Evolutionary conservation across 2,888 invertebrate species (phyloP).

Genomic region (Branchipolynoe longqiensis): DNA sequence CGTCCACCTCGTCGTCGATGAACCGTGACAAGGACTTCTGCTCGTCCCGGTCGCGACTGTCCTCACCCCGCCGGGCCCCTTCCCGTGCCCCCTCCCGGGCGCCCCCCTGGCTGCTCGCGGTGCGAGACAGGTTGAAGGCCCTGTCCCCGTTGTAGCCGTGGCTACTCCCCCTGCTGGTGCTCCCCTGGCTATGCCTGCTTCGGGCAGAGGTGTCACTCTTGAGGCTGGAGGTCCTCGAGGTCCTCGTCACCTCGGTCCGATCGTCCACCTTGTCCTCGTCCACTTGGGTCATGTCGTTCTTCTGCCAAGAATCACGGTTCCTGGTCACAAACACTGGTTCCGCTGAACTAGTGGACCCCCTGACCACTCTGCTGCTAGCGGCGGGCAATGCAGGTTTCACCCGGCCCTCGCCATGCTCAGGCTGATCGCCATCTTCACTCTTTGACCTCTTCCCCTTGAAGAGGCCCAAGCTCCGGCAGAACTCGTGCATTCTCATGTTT

Average conservation of each 20-base stretch:
- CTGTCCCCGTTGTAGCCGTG: constrained; percentile 29
- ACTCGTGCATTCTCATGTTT: constrained; percentile 37
- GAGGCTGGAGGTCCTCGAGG: neutral
- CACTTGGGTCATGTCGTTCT: no score
- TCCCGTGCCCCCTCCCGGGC: neutral
- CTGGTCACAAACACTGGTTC: constrained; percentile 28
- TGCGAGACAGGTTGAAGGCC: constrained; percentile 16
- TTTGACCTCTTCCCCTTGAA: constrained; percentile 38
- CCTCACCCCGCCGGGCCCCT: neutral
- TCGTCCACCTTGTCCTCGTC: no score
- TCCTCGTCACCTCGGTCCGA: neutral
- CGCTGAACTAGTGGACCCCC: neutral
- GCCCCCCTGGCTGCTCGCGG: neutral
- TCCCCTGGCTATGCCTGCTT: constrained; percentile 12
- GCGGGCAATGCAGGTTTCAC: neutral
- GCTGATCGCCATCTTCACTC: neutral
- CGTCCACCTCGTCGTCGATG: constrained; percentile 20
- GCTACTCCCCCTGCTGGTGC: constrained; percentile 9
- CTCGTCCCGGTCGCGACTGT: neutral
- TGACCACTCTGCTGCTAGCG: neutral
- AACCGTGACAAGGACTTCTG: neutral
- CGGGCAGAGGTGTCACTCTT: constrained; percentile 3
- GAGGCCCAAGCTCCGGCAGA: constrained; percentile 34
- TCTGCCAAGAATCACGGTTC: neutral
- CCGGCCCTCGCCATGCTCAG: neutral